Evolutionary conservation across 2,113 vertebrate genomes (phyloP), one percentile per base, ranked within the genome.

Genomic region (Menura novaehollandiae): DNA sequence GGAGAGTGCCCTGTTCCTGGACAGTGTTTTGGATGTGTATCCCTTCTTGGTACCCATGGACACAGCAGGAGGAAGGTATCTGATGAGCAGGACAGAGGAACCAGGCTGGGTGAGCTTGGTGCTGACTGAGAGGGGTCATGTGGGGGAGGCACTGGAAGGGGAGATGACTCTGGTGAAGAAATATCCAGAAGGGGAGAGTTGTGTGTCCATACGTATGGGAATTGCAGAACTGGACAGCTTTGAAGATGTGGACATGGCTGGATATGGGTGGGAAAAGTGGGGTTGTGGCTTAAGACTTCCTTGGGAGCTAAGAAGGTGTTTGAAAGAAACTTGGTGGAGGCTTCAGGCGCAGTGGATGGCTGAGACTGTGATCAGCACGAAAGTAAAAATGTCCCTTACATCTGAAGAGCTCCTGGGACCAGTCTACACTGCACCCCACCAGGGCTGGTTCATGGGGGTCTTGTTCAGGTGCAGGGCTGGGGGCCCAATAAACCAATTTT

Each of bases 191-290:
- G 8, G 30, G 13, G 15, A 88, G 30, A 68, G 63, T 1, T 7
- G 0, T 27, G 43, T n/a, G 33, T 68, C 80, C 4, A 0, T 9
- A 51, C 21, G 8, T 9, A 60, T 0, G 0, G 44, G 68, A 76
- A 76, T 19, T 39, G n/a, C 15, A 37, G 39, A 55, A 22, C 27
- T 73, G 39, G 41, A 32, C 17, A 85, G 64, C 59, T 93, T 5
- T 69, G 52, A 51, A 53, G 46, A 37, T 9, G 30, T 56, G 49
- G 39, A 15, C 27, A 64, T 3, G 16, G 41, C 41, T 66, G 44
- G 33, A 35, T 60, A 44, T 10, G 30, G 41, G 11, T 26, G 39
- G 44, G 49, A 16, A 51, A 84, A 28, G n/a, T 3, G 20, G 6
- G 28, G 5, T n/a, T 52, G 64, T 23, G 73, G 46, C 15, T 91